Conservation (phyloP, 2,797 vertebrate genomes). For the Astyanax mexicanus region DNA sequence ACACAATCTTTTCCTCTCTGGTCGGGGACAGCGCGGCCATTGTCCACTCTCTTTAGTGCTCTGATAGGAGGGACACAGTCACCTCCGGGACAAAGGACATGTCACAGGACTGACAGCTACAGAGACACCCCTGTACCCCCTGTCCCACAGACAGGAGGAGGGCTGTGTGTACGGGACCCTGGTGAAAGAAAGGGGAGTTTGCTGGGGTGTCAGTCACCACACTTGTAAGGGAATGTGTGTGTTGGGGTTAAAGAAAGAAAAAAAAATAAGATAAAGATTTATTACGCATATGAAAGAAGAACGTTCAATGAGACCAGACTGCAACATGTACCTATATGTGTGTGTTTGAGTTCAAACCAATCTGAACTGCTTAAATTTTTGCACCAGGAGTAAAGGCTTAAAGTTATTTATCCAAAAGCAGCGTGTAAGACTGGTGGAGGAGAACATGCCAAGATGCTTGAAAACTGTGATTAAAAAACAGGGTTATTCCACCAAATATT, state of each 20-base stretch:
- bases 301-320: constrained; percentile 12
- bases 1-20: constrained; percentile 71
- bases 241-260: constrained; percentile 28
- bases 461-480: too few species aligned
- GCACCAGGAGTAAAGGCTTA: too few species aligned
- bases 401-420: too few species aligned
- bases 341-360: too few species aligned
- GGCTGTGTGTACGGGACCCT: not conserved
- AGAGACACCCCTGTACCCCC: constrained; percentile 61
- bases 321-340: too few species aligned
- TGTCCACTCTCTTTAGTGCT: constrained; percentile 67
- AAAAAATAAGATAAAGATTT: too few species aligned
- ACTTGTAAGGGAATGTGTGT: constrained; percentile 20
- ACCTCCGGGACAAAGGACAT: constrained; percentile 73
- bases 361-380: too few species aligned
- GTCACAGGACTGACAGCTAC: constrained; percentile 72
- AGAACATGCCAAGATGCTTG: too few species aligned
- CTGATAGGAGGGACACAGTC: constrained; percentile 63
- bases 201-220: not conserved
- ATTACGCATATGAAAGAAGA: not conserved
- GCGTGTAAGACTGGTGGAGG: too few species aligned
- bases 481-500: too few species aligned
- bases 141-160: constrained; percentile 67
- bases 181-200: not conserved
- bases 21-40: constrained; percentile 71